Evolutionary conservation across 2,113 vertebrate genomes (phyloP).

Genomic region (Hucho hucho): DNA sequence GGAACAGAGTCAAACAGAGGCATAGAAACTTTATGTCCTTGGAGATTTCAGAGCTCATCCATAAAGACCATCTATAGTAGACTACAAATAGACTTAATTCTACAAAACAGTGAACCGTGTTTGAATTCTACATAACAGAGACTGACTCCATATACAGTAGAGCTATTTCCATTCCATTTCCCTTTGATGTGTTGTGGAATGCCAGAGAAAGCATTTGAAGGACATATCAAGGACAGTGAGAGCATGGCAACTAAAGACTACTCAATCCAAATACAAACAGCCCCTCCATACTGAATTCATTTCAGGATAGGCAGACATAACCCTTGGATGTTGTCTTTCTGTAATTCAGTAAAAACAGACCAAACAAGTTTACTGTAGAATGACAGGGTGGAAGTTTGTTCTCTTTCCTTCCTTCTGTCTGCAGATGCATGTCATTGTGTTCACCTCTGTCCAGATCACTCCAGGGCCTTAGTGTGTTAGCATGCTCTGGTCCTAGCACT

Average conservation of each 20-base stretch:
- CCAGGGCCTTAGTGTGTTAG: background rate
- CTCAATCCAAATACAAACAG: background rate
- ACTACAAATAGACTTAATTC: no score
- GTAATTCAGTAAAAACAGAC: background rate
- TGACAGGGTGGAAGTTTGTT: slow-evolving; percentile 15
- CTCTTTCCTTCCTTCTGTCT: background rate
- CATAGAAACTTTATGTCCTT: slow-evolving; percentile 19
- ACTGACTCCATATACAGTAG: background rate
- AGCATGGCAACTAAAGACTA: background rate
- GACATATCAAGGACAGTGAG: slow-evolving; percentile 18
- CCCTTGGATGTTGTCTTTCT: background rate
- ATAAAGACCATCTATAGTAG: no score
- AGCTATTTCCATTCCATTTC: no score
- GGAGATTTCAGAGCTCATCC: no score
- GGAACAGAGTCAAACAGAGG: slow-evolving; percentile 43
- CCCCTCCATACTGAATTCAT: slow-evolving; percentile 8
- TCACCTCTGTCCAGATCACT: slow-evolving; percentile 9
- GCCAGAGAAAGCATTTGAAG: slow-evolving; percentile 25
- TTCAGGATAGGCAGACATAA: slow-evolving; percentile 6
- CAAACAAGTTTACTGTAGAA: background rate
- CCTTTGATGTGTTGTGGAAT: slow-evolving; percentile 19
- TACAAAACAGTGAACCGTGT: no score
- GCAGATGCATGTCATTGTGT: slow-evolving; percentile 2
- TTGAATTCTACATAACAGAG: slow-evolving; percentile 18
- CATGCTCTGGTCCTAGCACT: background rate